Conservation (phyloP, 1,140 invertebrate genomes). For the Polypedilum vanderplanki region DNA sequence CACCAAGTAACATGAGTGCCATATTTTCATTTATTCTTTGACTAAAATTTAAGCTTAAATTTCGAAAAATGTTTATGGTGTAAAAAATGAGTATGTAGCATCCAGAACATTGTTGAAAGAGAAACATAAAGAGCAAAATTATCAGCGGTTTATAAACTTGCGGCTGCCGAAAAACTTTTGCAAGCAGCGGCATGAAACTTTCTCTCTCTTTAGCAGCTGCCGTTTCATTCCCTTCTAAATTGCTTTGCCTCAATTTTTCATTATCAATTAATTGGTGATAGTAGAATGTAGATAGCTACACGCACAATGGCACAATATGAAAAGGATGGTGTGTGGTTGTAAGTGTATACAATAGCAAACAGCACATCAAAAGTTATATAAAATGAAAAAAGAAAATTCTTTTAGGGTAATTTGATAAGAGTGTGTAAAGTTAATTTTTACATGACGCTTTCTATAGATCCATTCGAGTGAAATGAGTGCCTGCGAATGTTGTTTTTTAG, state of each 20-base stretch:
- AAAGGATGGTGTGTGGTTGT: no score
- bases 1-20: slow-evolving; percentile 47
- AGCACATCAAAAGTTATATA: neutral
- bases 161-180: neutral
- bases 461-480: slow-evolving; percentile 43
- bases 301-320: slow-evolving; percentile 30
- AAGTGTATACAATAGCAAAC: no score
- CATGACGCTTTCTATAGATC: slow-evolving; percentile 41
- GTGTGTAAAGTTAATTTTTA: slow-evolving; percentile 30
- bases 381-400: neutral
- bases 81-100: slow-evolving; percentile 63
- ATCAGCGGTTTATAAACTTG: slow-evolving; percentile 47
- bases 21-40: slow-evolving; percentile 44
- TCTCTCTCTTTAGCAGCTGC: neutral
- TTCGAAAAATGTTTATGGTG: slow-evolving; percentile 51
- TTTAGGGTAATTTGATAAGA: neutral
- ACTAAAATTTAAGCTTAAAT: slow-evolving; percentile 45
- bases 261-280: slow-evolving; percentile 19
- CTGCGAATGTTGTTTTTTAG: slow-evolving; percentile 38
- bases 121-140: slow-evolving; percentile 48
- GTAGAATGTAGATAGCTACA: slow-evolving; percentile 40
- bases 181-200: neutral
- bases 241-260: neutral
- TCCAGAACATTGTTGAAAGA: slow-evolving; percentile 53
- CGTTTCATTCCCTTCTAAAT: neutral